Evolutionary conservation across 1,140 invertebrate genomes (phyloP), one percentile per base, ranked within the genome.

Genomic region (Plutomurus gul): DNA sequence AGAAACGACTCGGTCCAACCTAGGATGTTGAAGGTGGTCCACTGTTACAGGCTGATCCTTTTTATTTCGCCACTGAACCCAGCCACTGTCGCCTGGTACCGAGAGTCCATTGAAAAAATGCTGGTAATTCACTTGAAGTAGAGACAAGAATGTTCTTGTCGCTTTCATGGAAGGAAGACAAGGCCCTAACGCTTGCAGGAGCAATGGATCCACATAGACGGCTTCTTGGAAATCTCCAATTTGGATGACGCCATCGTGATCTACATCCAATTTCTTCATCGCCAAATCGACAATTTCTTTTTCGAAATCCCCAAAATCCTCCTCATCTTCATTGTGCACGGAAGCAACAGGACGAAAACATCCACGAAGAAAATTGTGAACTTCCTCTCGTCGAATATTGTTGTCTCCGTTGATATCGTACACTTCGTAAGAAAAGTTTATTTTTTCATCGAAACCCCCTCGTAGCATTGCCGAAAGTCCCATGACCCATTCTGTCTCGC

Each of bases 231-330:
- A 96, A 86, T 96, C 94, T 0, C 89, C 87, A 78, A 90, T 90
- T 1, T 91, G 91, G 18, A 95, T 90, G 71, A 90, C 87, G 0
- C 93, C 92, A 85, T 96, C 94, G 73, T 92, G 89, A 85, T 95
- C 93, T 0, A 88, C 76, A 84, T 96, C 94, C 86, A 95, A 89
- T 80, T 92, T 92, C 76, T 91, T 91, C 18, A 93, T 86, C 77
- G 93, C 87, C n/a, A 93, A 89, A 80, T 96, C 95, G 22, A 94
- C 91, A 84, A 96, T 87, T 83, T 96, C 94, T 90, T 92, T 91
- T 0, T 95, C 93, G 11, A 93, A 92, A 87, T 97, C 95, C 84
- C 96, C 95, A 0, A 94, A 94, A 85, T 97, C 95, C 75, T 94
- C 93, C 46, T 73, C 65, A n/a, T 71, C 65, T 3, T 40, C 33